Conservation (phyloP, 2,888 invertebrate species). For the Agrypnus murinus region DNA sequence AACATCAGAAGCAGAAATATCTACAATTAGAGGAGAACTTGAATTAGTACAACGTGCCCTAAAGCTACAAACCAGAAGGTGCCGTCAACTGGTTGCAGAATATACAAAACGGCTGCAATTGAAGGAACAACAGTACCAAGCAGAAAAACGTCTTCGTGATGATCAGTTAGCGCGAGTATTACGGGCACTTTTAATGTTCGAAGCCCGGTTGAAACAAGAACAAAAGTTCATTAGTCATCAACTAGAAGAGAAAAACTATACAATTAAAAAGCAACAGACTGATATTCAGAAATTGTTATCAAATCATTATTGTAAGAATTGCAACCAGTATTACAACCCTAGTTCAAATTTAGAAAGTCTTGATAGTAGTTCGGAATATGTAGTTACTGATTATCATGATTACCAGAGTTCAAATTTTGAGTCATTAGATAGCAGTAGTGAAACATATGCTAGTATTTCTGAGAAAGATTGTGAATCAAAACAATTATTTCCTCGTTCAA, state of each 20-base stretch:
- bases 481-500: slow-evolving; percentile 51
- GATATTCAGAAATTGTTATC: slow-evolving; percentile 80
- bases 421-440: slow-evolving; percentile 69
- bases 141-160: slow-evolving; percentile 79
- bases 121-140: slow-evolving; percentile 76
- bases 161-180: slow-evolving; percentile 82
- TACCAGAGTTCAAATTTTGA: slow-evolving; percentile 69
- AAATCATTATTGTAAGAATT: slow-evolving; percentile 70
- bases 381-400: slow-evolving; percentile 66
- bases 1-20: slow-evolving; percentile 76
- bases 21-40: slow-evolving; percentile 77
- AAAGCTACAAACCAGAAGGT: slow-evolving; percentile 79
- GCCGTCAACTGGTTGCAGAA: slow-evolving; percentile 80
- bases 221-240: slow-evolving; percentile 82
- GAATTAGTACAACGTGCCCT: slow-evolving; percentile 80
- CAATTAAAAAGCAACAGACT: slow-evolving; percentile 80
- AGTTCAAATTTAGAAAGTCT: slow-evolving; percentile 66
- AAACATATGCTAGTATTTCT: slow-evolving; percentile 68
- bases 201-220: slow-evolving; percentile 82
- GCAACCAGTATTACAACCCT: slow-evolving; percentile 66
- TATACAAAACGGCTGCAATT: slow-evolving; percentile 77
- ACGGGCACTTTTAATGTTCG: slow-evolving; percentile 81
- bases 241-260: slow-evolving; percentile 81
- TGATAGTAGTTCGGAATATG: slow-evolving; percentile 69
- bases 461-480: slow-evolving; percentile 64